phyloP scores from a whole-genome alignment of 2,113 vertebrate species.

The Sturnira hondurensis region DNA sequence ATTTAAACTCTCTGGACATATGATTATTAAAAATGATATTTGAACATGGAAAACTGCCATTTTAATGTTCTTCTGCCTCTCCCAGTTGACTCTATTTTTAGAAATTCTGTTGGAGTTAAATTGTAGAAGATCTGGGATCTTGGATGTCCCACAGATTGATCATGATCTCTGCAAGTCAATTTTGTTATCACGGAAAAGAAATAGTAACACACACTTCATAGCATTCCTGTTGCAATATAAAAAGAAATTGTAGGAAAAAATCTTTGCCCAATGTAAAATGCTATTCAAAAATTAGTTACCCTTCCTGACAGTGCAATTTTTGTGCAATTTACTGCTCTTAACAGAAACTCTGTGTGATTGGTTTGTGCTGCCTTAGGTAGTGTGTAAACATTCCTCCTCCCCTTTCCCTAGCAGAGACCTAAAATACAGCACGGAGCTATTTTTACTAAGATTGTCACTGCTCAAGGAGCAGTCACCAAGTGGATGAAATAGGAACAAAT shows the following conservation, averaged over 20 bases:
- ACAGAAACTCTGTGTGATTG: neutral
- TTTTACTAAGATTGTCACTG: slow-evolving; percentile 17
- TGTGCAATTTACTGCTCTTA: neutral
- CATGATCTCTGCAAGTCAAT: neutral
- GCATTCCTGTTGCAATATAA: neutral
- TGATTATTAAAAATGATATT: slow-evolving; percentile 54
- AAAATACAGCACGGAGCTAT: neutral
- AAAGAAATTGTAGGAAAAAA: neutral
- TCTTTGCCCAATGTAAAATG: neutral
- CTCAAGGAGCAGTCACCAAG: neutral
- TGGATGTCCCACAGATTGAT: neutral
- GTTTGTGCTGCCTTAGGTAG: neutral
- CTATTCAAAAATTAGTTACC: neutral
- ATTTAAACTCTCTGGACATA: slow-evolving; percentile 41
- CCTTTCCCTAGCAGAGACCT: neutral
- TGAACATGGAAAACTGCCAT: slow-evolving; percentile 35
- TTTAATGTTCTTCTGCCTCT: slow-evolving; percentile 62
- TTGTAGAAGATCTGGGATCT: slow-evolving; percentile 2
- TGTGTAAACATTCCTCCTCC: neutral
- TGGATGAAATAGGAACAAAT: slow-evolving; percentile 42
- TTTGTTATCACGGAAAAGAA: slow-evolving; percentile 22
- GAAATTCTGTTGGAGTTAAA: neutral
- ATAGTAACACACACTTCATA: neutral
- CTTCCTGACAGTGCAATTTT: neutral
- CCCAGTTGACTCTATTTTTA: slow-evolving; percentile 2